These are phyloP conservation scores for Phallusia fumigata DNA, from an alignment of 23 tunicate species.

Conservation along the genomic window DNA sequence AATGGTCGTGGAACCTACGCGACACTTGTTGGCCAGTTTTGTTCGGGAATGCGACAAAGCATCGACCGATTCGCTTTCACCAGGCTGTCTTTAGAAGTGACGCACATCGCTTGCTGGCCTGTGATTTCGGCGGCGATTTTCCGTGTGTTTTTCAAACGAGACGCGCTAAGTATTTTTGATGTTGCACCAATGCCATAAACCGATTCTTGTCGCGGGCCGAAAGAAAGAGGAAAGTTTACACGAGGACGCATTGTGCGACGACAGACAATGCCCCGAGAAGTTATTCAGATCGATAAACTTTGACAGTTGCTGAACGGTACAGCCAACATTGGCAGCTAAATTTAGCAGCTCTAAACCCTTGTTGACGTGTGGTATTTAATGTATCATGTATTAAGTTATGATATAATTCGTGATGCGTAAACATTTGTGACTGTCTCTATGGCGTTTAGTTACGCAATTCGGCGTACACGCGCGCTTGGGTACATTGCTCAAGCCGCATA, in stretches of 20 bases:
- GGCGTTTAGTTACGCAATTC: slow-evolving; percentile 6
- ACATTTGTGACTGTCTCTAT: slow-evolving; percentile 9
- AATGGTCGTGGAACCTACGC: neutral
- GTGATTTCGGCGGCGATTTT: neutral
- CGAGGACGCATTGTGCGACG: neutral
- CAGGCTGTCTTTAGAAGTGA: slow-evolving; percentile 7
- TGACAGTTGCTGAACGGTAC: slow-evolving; percentile 11
- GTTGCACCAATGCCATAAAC: slow-evolving; percentile 1
- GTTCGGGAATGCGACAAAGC: neutral
- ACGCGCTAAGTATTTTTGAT: neutral
- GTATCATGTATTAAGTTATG: slow-evolving; percentile 5
- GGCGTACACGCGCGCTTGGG: neutral
- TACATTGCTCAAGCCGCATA: neutral
- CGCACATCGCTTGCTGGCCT: neutral
- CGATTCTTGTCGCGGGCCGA: neutral
- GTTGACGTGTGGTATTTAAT: slow-evolving; percentile 14
- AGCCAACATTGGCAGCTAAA: slow-evolving; percentile 6
- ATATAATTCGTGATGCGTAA: neutral
- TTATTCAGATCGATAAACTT: slow-evolving; percentile 7
- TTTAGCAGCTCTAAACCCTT: neutral
- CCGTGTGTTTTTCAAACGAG: neutral
- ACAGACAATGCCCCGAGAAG: neutral
- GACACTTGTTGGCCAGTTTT: slow-evolving; percentile 4
- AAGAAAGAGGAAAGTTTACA: slow-evolving; percentile 9
- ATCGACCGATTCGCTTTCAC: neutral